These are phyloP conservation scores for Thermophis baileyi DNA, from an alignment of 2,113 vertebrate species.

Conservation along the genomic window DNA sequence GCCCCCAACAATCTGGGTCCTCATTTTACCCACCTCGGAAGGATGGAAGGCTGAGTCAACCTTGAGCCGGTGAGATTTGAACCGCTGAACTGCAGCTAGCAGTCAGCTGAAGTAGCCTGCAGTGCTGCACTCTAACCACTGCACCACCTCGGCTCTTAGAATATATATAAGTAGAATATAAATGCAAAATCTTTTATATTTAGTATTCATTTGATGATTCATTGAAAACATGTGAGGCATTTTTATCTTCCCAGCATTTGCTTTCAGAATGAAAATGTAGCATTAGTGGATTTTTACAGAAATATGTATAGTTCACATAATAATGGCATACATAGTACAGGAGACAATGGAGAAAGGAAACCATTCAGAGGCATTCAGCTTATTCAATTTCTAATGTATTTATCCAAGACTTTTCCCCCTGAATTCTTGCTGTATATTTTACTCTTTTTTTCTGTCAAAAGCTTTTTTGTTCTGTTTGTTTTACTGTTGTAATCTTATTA, in stretches of 20 bases:
- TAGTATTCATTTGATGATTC: not conserved
- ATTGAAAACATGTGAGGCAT: not conserved
- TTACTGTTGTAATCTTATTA: not conserved
- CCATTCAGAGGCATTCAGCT: not conserved
- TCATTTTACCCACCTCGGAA: no score
- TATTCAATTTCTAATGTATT: not conserved
- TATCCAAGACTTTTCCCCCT: not conserved
- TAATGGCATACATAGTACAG: not conserved
- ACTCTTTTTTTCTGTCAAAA: not conserved
- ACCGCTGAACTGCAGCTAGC: no score
- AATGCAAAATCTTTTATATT: not conserved
- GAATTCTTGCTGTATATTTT: not conserved
- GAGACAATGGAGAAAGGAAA: not conserved
- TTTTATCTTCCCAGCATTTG: not conserved
- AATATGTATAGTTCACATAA: not conserved
- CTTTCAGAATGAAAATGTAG: not conserved
- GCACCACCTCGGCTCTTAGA: no score
- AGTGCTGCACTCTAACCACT: no score
- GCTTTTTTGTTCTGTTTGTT: not conserved
- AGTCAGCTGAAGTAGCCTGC: no score
- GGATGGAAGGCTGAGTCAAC: no score
- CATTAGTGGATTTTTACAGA: not conserved
- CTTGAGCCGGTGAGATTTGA: no score
- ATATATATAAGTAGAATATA: no score
- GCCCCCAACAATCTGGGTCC: no score